A percentile compares a stretch with the other conserved stretches of the same genome.
Conservation (phyloP, 2,888 invertebrate genomes). For the Melinopterus prodromus region DNA sequence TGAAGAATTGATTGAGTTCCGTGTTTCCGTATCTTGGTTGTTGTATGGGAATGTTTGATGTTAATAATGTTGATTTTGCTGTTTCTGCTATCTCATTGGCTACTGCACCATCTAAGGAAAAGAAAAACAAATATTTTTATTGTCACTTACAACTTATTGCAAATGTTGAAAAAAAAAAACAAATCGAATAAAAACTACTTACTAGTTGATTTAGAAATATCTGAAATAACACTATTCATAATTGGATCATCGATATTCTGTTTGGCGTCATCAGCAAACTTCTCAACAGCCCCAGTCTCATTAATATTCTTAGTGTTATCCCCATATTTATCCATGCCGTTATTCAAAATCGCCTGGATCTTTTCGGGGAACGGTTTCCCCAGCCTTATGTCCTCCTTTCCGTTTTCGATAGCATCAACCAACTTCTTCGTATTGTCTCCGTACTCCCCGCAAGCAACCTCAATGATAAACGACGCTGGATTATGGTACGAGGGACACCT, state of each 20-base stretch:
- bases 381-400: constrained; percentile 80
- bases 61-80: constrained; percentile 73
- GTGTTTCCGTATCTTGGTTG: constrained; percentile 84
- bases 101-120: constrained; percentile 59
- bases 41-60: constrained; percentile 62
- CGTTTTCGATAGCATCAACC: constrained; percentile 86
- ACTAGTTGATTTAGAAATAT: constrained; percentile 67
- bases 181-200: constrained; percentile 41
- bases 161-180: background rate
- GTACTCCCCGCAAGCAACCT: constrained; percentile 96
- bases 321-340: constrained; percentile 59
- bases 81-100: constrained; percentile 74
- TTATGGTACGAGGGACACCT: constrained; percentile 97
- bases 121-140: background rate
- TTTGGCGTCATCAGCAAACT: constrained; percentile 51
- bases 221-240: constrained; percentile 67
- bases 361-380: constrained; percentile 74
- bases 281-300: constrained; percentile 50
- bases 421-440: constrained; percentile 88
- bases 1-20: constrained; percentile 84
- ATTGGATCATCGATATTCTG: constrained; percentile 61
- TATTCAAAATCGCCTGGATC: constrained; percentile 63
- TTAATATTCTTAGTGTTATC: constrained; percentile 46
- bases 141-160: background rate
- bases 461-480: constrained; percentile 96